phyloP scores from a whole-genome alignment of 2,888 invertebrate species.

The Orchesellides sinensis region DNA sequence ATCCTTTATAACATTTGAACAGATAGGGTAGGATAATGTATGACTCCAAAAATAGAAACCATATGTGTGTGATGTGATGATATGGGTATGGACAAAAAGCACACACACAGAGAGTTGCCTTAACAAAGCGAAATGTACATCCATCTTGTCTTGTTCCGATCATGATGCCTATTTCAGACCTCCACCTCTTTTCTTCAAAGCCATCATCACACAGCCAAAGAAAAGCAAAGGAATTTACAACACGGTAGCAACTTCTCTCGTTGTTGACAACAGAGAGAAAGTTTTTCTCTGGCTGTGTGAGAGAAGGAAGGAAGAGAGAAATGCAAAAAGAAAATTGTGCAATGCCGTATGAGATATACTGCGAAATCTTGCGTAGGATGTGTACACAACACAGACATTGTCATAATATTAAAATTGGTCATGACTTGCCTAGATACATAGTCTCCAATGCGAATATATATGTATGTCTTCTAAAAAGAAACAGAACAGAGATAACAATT shows the following conservation, averaged over 20 bases:
- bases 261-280: neutral
- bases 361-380: no score
- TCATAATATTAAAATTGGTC: neutral
- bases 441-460: no score
- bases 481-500: neutral
- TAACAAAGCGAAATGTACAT: slow-evolving; percentile 1
- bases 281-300: neutral
- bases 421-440: neutral
- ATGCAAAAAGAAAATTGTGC: neutral
- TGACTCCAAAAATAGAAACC: neutral
- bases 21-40: neutral
- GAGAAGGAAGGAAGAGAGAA: neutral
- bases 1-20: neutral
- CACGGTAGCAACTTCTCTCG: neutral
- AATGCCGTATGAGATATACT: neutral
- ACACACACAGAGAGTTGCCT: neutral
- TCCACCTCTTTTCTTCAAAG: no score
- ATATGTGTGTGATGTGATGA: neutral
- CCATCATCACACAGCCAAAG: neutral
- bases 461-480: no score
- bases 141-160: slow-evolving; percentile 2
- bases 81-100: neutral
- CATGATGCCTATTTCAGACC: neutral
- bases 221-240: neutral
- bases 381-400: neutral